These are phyloP conservation scores for Lepetodrilus schrolli DNA, from an alignment of 2,888 invertebrate species.

Conservation along the genomic window DNA sequence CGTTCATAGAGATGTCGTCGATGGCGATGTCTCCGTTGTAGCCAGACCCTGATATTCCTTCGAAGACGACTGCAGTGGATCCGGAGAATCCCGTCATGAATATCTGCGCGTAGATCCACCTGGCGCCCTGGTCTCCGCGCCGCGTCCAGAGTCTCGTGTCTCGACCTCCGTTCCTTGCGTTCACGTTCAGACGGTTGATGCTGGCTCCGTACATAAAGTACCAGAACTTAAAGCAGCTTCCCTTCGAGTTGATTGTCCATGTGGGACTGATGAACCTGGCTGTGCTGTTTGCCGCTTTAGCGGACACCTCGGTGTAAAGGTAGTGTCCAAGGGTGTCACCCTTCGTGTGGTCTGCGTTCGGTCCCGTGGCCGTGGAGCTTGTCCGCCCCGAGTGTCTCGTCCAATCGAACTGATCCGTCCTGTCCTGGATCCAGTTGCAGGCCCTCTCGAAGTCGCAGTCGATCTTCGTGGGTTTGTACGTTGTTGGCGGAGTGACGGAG, in stretches of 20 bases:
- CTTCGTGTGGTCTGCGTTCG: slow-evolving; percentile 68
- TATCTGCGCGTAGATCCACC: slow-evolving; percentile 66
- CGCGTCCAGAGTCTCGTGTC: slow-evolving; percentile 52
- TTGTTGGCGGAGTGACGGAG: slow-evolving; percentile 42
- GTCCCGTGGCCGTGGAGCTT: slow-evolving; percentile 60
- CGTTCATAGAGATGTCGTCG: slow-evolving; percentile 66
- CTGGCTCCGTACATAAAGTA: slow-evolving; percentile 73
- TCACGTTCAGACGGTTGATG: slow-evolving; percentile 65
- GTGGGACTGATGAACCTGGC: slow-evolving; percentile 59
- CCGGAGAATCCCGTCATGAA: slow-evolving; percentile 49
- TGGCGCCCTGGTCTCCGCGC: slow-evolving; percentile 61
- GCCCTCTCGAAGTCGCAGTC: slow-evolving; percentile 69
- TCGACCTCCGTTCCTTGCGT: slow-evolving; percentile 39
- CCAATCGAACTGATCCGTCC: slow-evolving; percentile 68
- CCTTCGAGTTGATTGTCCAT: slow-evolving; percentile 42
- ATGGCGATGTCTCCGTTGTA: slow-evolving; percentile 62
- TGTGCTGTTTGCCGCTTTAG: slow-evolving; percentile 48
- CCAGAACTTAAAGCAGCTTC: slow-evolving; percentile 71
- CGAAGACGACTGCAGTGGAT: slow-evolving; percentile 52
- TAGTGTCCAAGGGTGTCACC: slow-evolving; percentile 61
- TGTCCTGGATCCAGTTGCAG: slow-evolving; percentile 67
- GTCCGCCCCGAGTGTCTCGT: slow-evolving; percentile 54
- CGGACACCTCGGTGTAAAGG: slow-evolving; percentile 58
- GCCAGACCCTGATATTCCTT: slow-evolving; percentile 57
- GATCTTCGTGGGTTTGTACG: slow-evolving; percentile 55